phyloP scores from a whole-genome alignment of 2,113 vertebrate genomes.

The Oncorhynchus kisutch region DNA sequence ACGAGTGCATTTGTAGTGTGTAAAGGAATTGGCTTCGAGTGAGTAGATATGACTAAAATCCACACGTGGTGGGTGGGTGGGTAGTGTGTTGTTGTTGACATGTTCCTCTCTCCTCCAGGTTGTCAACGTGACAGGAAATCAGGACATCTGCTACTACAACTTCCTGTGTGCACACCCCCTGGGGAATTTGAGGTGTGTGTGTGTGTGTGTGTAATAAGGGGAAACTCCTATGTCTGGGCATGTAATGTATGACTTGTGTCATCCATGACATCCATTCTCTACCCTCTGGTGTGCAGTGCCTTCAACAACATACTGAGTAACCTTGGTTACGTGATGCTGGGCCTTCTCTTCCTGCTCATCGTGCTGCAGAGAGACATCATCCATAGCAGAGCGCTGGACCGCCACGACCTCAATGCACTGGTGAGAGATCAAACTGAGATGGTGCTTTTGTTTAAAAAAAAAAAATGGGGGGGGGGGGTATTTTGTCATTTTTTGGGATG shows the following conservation, averaged over 20 bases:
- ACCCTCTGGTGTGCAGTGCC: conserved; percentile 68
- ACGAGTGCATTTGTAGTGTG: too few species aligned
- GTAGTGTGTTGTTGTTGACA: background rate
- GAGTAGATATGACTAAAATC: too few species aligned
- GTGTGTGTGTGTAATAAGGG: conserved; percentile 37
- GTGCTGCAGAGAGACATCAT: conserved; percentile 88
- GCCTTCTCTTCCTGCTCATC: conserved; percentile 92
- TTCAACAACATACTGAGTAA: conserved; percentile 99
- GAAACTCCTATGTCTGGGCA: background rate
- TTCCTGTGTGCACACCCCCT: conserved; percentile 94
- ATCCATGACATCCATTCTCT: too few species aligned
- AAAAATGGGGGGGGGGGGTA: too few species aligned
- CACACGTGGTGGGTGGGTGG: background rate
- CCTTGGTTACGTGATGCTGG: conserved; percentile 93
- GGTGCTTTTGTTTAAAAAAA: background rate
- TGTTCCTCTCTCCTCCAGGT: conserved; percentile 72
- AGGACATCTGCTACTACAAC: conserved; percentile 99
- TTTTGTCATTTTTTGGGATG: conserved; percentile 65
- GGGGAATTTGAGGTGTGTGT: conserved; percentile 86
- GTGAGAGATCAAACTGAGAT: conserved; percentile 57
- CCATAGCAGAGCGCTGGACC: conserved; percentile 84
- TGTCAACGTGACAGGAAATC: conserved; percentile 94
- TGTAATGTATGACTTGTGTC: background rate
- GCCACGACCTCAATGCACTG: conserved; percentile 78
- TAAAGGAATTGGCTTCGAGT: too few species aligned